Evolutionary conservation across 2,113 vertebrate genomes (phyloP).

Genomic region (Gnathonemus echidnorhynchus): DNA sequence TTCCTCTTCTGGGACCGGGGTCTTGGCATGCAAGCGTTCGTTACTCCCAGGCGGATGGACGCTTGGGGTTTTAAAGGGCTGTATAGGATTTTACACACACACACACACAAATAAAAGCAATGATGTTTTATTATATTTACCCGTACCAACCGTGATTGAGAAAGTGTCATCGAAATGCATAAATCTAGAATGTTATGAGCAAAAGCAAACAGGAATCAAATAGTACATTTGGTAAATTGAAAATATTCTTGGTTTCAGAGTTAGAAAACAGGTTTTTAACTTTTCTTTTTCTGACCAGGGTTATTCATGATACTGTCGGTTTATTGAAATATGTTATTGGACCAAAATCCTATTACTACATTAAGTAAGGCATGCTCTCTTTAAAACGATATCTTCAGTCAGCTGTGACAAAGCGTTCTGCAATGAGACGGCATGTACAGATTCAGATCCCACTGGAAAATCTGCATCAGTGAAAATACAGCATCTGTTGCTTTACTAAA

Average conservation of each 20-base stretch:
- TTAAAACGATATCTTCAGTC: neutral
- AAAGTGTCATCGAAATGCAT: neutral
- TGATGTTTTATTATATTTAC: neutral
- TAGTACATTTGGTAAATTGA: neutral
- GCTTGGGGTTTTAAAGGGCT: conserved; percentile 40
- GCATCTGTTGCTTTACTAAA: neutral
- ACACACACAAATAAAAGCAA: neutral
- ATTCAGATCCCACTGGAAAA: neutral
- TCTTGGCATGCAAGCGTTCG: conserved; percentile 60
- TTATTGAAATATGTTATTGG: neutral
- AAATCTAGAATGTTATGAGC: neutral
- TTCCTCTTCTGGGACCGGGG: conserved; percentile 59
- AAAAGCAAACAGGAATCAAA: neutral
- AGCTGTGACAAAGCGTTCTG: neutral
- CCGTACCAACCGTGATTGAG: neutral
- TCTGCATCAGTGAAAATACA: neutral
- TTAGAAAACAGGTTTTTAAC: neutral
- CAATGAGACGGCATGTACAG: neutral
- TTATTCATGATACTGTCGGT: neutral
- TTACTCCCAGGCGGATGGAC: conserved; percentile 41
- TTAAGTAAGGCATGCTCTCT: neutral
- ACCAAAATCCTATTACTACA: neutral
- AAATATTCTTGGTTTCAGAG: neutral
- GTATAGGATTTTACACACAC: neutral
- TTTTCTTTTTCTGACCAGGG: neutral